Conservation (phyloP, 2,888 invertebrate species). For the Nudaria mundana region DNA sequence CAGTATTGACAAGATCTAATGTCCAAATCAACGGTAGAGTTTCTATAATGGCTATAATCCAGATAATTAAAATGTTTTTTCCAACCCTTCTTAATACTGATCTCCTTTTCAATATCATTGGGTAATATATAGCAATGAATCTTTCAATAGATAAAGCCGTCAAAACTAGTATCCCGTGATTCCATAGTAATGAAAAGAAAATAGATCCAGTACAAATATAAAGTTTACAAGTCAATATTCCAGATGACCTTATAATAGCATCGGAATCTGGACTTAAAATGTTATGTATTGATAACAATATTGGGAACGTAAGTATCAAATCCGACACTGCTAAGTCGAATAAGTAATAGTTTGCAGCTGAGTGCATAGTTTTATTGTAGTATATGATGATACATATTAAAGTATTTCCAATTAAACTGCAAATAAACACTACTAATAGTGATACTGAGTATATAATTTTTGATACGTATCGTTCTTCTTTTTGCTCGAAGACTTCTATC, state of each 20-base stretch:
- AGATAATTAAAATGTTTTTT: conserved; percentile 26
- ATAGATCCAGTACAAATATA: conserved; percentile 25
- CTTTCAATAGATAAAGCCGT: conserved; percentile 34
- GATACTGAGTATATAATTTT: conserved; percentile 22
- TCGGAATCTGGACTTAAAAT: conserved; percentile 4
- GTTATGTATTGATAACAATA: conserved; percentile 42
- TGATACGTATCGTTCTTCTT: conserved; percentile 12
- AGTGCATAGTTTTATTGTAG: conserved; percentile 60
- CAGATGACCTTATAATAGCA: background rate
- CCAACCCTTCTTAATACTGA: conserved; percentile 23
- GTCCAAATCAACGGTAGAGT: conserved; percentile 21
- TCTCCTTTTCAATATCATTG: conserved; percentile 24
- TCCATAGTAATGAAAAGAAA: conserved; percentile 26
- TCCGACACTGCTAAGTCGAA: conserved; percentile 66
- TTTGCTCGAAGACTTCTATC: conserved; percentile 6
- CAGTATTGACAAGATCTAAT: conserved; percentile 17
- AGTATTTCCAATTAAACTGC: conserved; percentile 50
- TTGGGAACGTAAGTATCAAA: conserved; percentile 51
- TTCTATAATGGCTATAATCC: conserved; percentile 33
- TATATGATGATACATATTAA: conserved; percentile 67
- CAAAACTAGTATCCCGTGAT: conserved; percentile 33
- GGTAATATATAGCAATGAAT: conserved; percentile 34
- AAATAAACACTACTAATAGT: conserved; percentile 21
- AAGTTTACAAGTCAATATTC: conserved; percentile 18
- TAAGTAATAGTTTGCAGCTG: conserved; percentile 65